Percentiles rank a stretch among this genome's conserved stretches.
Conservation (phyloP, 2,797 vertebrate genomes). For the Malurus leucopterus region DNA sequence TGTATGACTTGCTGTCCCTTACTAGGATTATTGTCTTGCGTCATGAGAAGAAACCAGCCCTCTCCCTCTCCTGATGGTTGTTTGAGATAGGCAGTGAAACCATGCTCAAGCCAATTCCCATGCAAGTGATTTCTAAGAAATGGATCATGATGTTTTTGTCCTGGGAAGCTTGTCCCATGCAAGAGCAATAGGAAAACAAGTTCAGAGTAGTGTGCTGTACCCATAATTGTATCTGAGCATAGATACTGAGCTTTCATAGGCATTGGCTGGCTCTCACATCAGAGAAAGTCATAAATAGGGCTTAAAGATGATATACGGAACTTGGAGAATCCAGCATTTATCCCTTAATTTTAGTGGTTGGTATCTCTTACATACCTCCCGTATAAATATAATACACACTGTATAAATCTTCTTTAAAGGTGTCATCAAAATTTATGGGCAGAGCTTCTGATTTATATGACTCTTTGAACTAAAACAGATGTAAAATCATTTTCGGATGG, state of each 20-base stretch:
- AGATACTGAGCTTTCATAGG: not conserved
- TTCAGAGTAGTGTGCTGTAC: not conserved
- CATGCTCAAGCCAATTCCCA: not conserved
- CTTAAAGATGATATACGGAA: not conserved
- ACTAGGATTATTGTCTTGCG: not conserved
- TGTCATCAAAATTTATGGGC: slow-evolving; percentile 36
- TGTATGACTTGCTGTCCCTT: not conserved
- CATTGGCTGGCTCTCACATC: not conserved
- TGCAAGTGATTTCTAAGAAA: not conserved
- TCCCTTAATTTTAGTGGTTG: slow-evolving; percentile 26
- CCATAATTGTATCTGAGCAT: not conserved
- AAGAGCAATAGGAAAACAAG: not conserved
- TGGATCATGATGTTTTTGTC: not conserved
- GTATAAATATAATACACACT: not conserved
- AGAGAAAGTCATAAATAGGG: not conserved
- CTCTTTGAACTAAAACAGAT: slow-evolving; percentile 52
- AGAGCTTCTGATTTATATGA: slow-evolving; percentile 42
- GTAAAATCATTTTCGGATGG: slow-evolving; percentile 23
- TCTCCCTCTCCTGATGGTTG: not conserved
- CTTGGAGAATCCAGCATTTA: not conserved
- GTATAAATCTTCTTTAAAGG: slow-evolving; percentile 48
- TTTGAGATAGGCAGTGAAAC: not conserved
- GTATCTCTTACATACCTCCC: not conserved
- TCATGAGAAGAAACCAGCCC: not conserved
- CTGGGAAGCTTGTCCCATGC: not conserved